Conservation (phyloP, 2,797 vertebrate genomes). For the Onychomys arenicola region DNA sequence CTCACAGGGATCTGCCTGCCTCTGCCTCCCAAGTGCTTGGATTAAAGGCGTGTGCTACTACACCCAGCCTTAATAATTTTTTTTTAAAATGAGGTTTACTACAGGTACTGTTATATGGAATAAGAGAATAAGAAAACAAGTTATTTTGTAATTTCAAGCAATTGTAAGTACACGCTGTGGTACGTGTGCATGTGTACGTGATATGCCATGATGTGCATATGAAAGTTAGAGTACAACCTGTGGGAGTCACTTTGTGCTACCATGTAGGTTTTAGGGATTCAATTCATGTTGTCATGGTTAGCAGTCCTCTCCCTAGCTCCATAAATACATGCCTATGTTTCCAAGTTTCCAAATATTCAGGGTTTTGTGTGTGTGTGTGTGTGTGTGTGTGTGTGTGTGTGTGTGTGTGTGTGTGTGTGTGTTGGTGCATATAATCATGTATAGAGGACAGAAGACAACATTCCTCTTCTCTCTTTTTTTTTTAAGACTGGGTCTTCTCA, state of each 20-base stretch:
- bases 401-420: not conserved
- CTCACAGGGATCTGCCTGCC: not conserved
- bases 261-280: not conserved
- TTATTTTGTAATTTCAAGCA: not conserved
- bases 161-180: not conserved
- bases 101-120: not conserved
- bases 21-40: not conserved
- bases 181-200: not conserved
- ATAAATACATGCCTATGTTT: not conserved
- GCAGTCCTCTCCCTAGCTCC: not conserved
- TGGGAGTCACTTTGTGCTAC: not conserved
- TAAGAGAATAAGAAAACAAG: constrained; percentile 14
- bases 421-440: not conserved
- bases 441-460: not conserved
- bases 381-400: not conserved
- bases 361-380: too few species aligned
- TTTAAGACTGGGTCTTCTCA: not conserved
- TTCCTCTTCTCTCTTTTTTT: not conserved
- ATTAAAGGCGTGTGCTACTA: not conserved
- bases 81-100: not conserved
- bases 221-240: not conserved
- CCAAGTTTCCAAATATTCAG: not conserved
- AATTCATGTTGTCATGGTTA: not conserved
- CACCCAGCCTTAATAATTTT: not conserved
- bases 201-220: not conserved